A percentile compares a stretch with the other conserved stretches of the same genome.
phyloP scores from a whole-genome alignment of 2,797 vertebrate genomes.

The Alauda arvensis region DNA sequence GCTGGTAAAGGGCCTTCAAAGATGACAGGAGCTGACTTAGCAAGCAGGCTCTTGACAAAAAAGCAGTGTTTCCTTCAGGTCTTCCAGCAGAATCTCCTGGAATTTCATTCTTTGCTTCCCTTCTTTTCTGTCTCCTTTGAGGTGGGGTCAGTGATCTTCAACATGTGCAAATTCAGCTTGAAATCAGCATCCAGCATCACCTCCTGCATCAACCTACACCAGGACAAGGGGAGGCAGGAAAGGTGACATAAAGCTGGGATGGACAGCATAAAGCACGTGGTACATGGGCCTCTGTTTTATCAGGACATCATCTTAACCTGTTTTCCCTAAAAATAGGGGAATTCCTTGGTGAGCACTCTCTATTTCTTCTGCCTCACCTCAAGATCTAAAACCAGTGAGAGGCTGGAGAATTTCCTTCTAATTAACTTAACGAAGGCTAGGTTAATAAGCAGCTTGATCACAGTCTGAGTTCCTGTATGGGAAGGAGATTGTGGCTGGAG shows the following conservation, averaged over 20 bases:
- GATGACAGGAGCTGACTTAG: neutral
- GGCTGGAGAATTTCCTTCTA: neutral
- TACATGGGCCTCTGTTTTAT: neutral
- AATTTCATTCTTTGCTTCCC: neutral
- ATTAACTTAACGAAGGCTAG: constrained; percentile 37
- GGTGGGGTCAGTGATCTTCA: neutral
- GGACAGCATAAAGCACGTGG: fast-evolving
- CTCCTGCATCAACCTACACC: neutral
- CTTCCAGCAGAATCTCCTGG: neutral
- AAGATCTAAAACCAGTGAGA: neutral
- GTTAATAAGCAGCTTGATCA: constrained; percentile 48
- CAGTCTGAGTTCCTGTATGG: neutral
- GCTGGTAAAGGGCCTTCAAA: neutral
- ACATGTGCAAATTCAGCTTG: neutral
- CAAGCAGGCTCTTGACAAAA: neutral
- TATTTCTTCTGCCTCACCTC: neutral
- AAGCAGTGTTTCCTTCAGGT: neutral
- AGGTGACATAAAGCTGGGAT: neutral
- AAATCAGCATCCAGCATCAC: neutral
- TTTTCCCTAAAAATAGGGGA: neutral
- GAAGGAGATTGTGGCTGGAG: constrained; percentile 20
- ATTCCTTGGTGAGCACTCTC: neutral
- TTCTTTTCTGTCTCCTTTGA: neutral
- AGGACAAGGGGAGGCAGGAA: neutral
- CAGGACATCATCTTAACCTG: neutral